A percentile compares a stretch with the other conserved stretches of the same genome.
Evolutionary conservation across 1,140 invertebrate species (phyloP).

Genomic region (Calliopsis andreniformis): DNA sequence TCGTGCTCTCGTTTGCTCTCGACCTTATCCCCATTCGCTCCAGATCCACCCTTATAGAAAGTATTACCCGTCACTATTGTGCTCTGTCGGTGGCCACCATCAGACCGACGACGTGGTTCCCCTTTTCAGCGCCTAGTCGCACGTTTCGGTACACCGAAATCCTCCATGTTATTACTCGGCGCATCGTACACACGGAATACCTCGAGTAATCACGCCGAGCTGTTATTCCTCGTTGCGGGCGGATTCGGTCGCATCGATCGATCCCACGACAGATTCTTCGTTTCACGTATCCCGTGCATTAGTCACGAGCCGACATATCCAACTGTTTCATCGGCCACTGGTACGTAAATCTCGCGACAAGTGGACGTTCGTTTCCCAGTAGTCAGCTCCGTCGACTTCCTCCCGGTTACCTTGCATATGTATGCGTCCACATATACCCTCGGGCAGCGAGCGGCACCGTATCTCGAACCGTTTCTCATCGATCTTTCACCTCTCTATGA

Average conservation of each 20-base stretch:
- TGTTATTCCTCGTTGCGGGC: constrained; percentile 17
- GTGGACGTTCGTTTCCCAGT: constrained; percentile 31
- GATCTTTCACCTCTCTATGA: constrained; percentile 20
- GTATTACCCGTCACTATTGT: constrained; percentile 72
- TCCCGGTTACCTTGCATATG: constrained; percentile 13
- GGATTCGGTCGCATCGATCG: constrained; percentile 33
- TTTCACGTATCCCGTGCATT: constrained; percentile 30
- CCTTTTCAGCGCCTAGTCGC: constrained; percentile 32
- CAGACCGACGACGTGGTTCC: constrained; percentile 54
- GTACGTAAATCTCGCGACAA: constrained; percentile 46
- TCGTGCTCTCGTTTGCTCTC: neutral
- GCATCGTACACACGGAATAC: constrained; percentile 7
- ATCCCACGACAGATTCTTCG: constrained; percentile 31
- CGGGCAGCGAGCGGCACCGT: too few relatives aligned
- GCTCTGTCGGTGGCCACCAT: constrained; percentile 60
- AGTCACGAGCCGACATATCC: constrained; percentile 35
- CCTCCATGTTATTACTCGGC: neutral
- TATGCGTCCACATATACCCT: constrained; percentile 22
- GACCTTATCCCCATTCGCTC: neutral
- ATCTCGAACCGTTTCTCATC: constrained; percentile 38
- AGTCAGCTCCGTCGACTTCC: constrained; percentile 21
- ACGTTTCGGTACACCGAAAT: neutral
- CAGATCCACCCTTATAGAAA: constrained; percentile 48
- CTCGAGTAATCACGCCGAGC: neutral
- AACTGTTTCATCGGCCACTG: constrained; percentile 47